Evolutionary conservation across 2,888 invertebrate genomes (phyloP).

Genomic region (Mystacides longicornis): DNA sequence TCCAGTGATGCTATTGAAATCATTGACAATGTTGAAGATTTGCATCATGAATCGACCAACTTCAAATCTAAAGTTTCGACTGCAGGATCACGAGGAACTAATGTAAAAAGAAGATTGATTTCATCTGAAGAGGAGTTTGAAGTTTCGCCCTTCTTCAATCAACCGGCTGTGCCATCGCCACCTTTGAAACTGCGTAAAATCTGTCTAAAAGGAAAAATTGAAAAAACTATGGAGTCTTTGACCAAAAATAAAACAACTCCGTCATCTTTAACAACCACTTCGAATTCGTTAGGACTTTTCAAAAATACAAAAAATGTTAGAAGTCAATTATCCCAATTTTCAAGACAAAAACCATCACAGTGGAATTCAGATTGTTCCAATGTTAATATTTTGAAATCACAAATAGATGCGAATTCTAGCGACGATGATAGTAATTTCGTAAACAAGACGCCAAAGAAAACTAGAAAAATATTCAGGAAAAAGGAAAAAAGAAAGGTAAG

Average conservation of each 20-base stretch:
- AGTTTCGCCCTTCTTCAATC: slow-evolving; percentile 40
- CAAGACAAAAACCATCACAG: slow-evolving; percentile 9
- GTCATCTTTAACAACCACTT: no score
- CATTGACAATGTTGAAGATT: neutral
- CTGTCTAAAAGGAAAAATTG: slow-evolving; percentile 14
- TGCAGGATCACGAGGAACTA: neutral
- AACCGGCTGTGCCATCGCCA: slow-evolving; percentile 30
- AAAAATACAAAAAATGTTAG: neutral
- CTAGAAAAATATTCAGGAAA: neutral
- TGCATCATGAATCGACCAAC: neutral
- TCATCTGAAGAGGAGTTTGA: slow-evolving; percentile 29
- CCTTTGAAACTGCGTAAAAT: neutral
- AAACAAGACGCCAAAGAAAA: neutral
- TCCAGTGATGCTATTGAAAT: slow-evolving; percentile 29
- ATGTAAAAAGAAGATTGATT: slow-evolving; percentile 33
- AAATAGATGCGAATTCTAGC: neutral
- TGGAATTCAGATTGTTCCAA: slow-evolving; percentile 1
- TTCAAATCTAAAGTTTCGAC: neutral
- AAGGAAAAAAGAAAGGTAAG: neutral
- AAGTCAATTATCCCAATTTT: slow-evolving; percentile 13
- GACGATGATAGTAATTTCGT: slow-evolving; percentile 34
- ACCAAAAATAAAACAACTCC: neutral
- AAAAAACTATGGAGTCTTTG: slow-evolving; percentile 4
- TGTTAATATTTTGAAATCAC: neutral
- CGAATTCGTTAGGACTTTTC: no score